Evolutionary conservation across 2,888 invertebrate genomes (phyloP), one percentile per base, ranked within the genome.

Genomic region (Taphrorychus bicolor): DNA sequence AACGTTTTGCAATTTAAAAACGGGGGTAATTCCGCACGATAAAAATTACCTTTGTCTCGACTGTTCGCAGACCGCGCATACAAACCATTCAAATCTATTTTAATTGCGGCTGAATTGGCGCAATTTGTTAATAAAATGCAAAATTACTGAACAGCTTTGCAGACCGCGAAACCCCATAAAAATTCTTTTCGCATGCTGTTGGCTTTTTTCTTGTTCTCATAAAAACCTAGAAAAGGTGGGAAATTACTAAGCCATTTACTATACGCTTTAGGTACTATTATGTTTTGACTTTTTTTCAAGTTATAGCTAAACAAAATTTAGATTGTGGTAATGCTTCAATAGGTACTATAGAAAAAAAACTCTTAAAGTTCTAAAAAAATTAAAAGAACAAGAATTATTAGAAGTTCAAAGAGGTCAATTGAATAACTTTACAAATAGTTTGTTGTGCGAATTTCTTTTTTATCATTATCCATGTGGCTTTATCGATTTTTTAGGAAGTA

Each of bases 71-170:
- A 59, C 59, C 67, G 58, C 54, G 9, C 63, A 59, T 60, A 63
- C 58, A 69, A 61, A 58, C 57, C 64, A 69, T 69, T 69, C 59
- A 69, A 65, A 69, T 69, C 57, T 60, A 69, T 69, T 69, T 69
- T 69, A 69, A 69, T 69, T 64, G 69, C 59, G 5, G 22, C 24
- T 69, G 59, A 69, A 69, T 69, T 60, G 69, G 59, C 61, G 69
- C 69, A 69, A 69, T 69, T 69, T 69, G 69, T 60, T 69, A 69
- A 69, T 69, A 69, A 65, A 69, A 69, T 69, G 65, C 61, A 61
- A 61, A 62, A 67, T 67, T 67, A 67, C 67, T 42, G 61, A 65
- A 60, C 48, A 17, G 16, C 23, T 5, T 17, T 9, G n/a, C 21
- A 49, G 32, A 19, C 58, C 40, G 48, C 62, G 41, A 65, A 61